These are phyloP conservation scores for Anoplolepis gracilipes DNA, from an alignment of 1,140 invertebrate species.

Conservation along the genomic window DNA sequence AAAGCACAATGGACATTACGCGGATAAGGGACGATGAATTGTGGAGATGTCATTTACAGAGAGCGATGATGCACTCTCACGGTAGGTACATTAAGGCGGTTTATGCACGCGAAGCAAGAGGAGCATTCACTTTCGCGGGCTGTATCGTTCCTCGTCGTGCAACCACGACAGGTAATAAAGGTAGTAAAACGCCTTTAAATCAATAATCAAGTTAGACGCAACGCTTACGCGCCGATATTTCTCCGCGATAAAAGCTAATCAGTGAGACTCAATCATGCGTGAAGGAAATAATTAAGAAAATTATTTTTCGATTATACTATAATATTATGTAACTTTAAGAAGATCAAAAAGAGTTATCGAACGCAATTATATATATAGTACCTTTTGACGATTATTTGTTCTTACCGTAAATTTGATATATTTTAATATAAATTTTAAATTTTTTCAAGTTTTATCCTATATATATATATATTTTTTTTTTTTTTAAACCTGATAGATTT, in stretches of 20 bases:
- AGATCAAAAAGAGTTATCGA: too few species aligned
- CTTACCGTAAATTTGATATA: neutral
- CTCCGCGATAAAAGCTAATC: neutral
- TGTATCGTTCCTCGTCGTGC: neutral
- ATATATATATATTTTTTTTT: too few species aligned
- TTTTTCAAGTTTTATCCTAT: too few species aligned
- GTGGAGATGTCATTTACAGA: conserved; percentile 71
- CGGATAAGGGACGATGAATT: conserved; percentile 69
- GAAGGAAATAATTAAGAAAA: neutral
- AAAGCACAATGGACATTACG: conserved; percentile 69
- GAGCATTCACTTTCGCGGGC: conserved; percentile 64
- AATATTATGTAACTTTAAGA: neutral
- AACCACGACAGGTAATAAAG: conserved; percentile 60
- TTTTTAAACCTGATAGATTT: too few species aligned
- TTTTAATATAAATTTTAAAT: neutral
- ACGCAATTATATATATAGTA: too few species aligned
- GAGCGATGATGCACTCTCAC: conserved; percentile 74
- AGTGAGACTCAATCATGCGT: neutral
- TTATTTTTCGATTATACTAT: neutral
- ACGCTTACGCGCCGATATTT: neutral
- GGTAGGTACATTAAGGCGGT: conserved; percentile 75
- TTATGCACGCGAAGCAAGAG: conserved; percentile 70
- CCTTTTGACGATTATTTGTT: neutral
- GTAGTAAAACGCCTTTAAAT: conserved; percentile 66
- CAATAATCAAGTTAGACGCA: conserved; percentile 50